Conservation (phyloP, 1,140 invertebrate genomes). For the Geopemphigus sp. region DNA sequence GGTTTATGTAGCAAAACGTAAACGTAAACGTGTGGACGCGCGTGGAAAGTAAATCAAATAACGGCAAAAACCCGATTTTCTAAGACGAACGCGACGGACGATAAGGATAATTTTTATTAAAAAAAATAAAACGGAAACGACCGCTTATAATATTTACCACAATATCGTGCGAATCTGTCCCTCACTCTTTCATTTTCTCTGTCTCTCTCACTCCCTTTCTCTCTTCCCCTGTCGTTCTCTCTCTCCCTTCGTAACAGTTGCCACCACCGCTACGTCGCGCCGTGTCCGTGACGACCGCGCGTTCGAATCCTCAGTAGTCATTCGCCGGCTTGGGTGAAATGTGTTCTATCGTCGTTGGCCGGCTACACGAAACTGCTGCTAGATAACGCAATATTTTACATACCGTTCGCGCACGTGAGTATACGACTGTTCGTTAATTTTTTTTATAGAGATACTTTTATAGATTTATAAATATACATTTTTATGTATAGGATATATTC, state of each 20-base stretch:
- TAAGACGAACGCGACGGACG: background rate
- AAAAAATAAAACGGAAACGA: conserved; percentile 5
- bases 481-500: no score
- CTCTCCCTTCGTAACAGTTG: background rate
- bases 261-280: background rate
- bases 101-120: background rate
- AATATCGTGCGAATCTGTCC: background rate
- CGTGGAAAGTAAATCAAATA: background rate
- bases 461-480: no score
- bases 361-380: conserved; percentile 5
- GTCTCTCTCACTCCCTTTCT: background rate
- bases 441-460: no score
- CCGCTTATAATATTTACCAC: background rate
- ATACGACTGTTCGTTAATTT: background rate
- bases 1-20: no score
- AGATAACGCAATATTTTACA: background rate
- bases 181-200: background rate
- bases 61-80: background rate
- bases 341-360: conserved; percentile 5
- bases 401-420: background rate
- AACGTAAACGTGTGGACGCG: background rate
- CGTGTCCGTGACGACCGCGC: background rate
- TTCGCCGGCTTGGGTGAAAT: conserved; percentile 43
- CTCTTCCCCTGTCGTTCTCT: background rate
- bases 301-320: conserved; percentile 26